Evolutionary conservation across 1,140 invertebrate species (phyloP), one percentile per base, ranked within the genome.

Genomic region (Caenorhabditis tropicalis): DNA sequence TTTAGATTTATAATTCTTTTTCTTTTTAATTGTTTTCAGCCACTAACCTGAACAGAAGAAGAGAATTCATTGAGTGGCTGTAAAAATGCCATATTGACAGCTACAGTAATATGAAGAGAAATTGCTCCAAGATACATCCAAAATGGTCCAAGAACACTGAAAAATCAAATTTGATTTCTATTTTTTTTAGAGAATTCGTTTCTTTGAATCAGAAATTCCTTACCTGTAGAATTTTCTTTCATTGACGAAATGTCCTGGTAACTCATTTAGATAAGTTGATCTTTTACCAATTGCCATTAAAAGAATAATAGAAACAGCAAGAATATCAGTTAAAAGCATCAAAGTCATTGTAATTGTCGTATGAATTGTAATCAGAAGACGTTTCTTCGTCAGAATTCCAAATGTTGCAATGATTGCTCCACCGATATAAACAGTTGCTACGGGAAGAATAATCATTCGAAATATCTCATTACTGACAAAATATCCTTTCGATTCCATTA

Each of bases 61-160:
- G 60, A 29, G n/a, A 39, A 85, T 5, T 33, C 29, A 24, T 85
- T 82, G 7, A 85, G 31, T n/a, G 53, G 51, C 27, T 82, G 49
- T 7, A 85, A n/a, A 29, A 82, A 85, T 24, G 82, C 85, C 79
- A 85, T 82, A 56, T 85, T 85, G 19, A 82, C 51, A 46, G 84
- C 80, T 29, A 85, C 84, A 29, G 84, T 85, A 19, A 85, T 85
- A 65, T 85, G 84, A n/a, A 85, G 84, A 21, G 81, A 49, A 24
- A 85, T 85, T 7, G 84, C 84, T 24, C 79, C 80, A 9, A 85
- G 84, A 60, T 85, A 85, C 84, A 85, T 85, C 84, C 84, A 85
- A 36, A 85, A 85, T 48, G 84, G 84, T 24, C 84, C 84, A 27
- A 85, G 81, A 46, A 82, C 39, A 15, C 56, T 83, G n/a, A 65